Evolutionary conservation across 1,140 invertebrate genomes (phyloP).

Genomic region (Brachionus plicatilis): DNA sequence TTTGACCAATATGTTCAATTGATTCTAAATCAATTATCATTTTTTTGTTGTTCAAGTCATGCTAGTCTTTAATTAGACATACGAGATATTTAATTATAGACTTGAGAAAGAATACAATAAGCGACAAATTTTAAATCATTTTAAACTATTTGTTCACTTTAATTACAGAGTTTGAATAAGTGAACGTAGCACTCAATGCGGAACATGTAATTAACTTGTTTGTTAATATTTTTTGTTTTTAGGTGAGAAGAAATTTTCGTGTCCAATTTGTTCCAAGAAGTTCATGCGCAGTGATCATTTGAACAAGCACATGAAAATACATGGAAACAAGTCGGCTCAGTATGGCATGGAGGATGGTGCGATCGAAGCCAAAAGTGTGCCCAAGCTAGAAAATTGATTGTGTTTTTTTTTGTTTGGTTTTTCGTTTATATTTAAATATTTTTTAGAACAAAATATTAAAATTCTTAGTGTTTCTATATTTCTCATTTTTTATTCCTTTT

Average conservation of each 20-base stretch:
- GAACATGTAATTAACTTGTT: constrained; percentile 29
- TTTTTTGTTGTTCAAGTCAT: not conserved
- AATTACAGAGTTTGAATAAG: constrained; percentile 30
- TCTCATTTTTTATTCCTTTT: not conserved
- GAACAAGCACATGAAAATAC: constrained; percentile 52
- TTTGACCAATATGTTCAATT: constrained; percentile 10
- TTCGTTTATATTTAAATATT: not conserved
- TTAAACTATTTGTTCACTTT: constrained; percentile 19
- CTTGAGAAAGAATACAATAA: not conserved
- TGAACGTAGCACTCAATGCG: not conserved
- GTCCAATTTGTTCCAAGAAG: constrained; percentile 73
- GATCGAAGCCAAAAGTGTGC: not conserved
- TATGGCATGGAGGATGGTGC: not conserved
- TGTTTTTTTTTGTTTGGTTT: not conserved
- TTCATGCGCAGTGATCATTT: constrained; percentile 76
- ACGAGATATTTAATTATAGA: constrained; percentile 19
- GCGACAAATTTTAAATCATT: not conserved
- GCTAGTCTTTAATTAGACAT: constrained; percentile 32
- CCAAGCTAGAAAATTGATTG: not conserved
- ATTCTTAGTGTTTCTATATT: not conserved
- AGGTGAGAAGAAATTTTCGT: constrained; percentile 89
- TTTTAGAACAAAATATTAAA: not conserved
- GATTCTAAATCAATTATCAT: constrained; percentile 29
- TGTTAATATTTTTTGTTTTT: not conserved
- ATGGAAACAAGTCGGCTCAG: not conserved